These are phyloP conservation scores for Pangasius macronema DNA, from an alignment of 2,797 vertebrate species.

Conservation along the genomic window DNA sequence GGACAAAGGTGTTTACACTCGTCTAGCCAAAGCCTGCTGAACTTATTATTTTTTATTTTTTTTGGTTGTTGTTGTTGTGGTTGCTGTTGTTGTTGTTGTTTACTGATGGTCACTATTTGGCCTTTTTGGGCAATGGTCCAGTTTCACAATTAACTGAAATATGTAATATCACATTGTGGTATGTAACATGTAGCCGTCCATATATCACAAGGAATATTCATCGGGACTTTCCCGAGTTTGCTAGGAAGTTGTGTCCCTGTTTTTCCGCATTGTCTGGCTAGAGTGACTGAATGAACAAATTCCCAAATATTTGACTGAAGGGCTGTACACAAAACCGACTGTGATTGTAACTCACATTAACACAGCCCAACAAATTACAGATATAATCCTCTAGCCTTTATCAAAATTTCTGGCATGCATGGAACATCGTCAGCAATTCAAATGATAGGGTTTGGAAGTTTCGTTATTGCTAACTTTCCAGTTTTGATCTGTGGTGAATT, in stretches of 20 bases:
- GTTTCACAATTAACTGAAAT: neutral
- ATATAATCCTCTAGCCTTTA: constrained; percentile 27
- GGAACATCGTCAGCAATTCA: constrained; percentile 1
- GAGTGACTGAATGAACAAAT: constrained; percentile 53
- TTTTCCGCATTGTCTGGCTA: constrained; percentile 49
- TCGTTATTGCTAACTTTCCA: constrained; percentile 41
- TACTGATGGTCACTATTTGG: constrained; percentile 7
- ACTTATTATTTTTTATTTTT: constrained; percentile 46
- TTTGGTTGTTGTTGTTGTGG: neutral
- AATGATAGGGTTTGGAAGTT: constrained; percentile 52
- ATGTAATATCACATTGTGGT: too few species aligned
- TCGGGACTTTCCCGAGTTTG: neutral
- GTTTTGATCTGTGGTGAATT: constrained; percentile 56
- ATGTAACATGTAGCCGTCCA: neutral
- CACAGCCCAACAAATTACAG: constrained; percentile 57
- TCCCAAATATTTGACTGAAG: constrained; percentile 41
- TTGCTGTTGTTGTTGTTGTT: constrained; percentile 19
- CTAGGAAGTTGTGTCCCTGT: neutral
- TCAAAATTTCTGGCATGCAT: constrained; percentile 61
- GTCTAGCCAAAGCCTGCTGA: constrained; percentile 42
- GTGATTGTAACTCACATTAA: constrained; percentile 45
- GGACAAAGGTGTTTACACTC: constrained; percentile 75
- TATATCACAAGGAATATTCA: constrained; percentile 47
- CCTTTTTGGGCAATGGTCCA: neutral
- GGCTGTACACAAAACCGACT: constrained; percentile 47